A percentile compares a stretch with the other conserved stretches of the same genome.
These are phyloP conservation scores for Casuarius casuarius DNA, from an alignment of 2,113 vertebrate genomes.

Conservation along the genomic window DNA sequence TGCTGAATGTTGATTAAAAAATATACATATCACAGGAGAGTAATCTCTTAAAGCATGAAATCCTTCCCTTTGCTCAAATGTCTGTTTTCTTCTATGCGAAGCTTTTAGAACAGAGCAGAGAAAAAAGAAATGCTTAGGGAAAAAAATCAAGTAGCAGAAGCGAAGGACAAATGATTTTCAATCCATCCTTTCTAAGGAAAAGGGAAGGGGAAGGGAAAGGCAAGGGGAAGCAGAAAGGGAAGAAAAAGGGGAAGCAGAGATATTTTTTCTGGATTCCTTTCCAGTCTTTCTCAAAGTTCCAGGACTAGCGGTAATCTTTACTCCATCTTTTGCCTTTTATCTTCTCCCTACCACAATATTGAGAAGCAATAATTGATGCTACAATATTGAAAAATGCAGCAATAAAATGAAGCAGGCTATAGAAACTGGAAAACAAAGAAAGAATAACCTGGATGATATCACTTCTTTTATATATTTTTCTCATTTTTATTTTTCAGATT, in stretches of 20 bases:
- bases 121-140: neutral
- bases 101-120: neutral
- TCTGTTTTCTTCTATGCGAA: neutral
- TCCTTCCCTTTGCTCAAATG: neutral
- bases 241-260: too few species aligned
- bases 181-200: neutral
- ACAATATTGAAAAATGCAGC: neutral
- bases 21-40: neutral
- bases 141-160: neutral
- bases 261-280: neutral
- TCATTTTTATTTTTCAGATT: neutral
- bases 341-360: neutral
- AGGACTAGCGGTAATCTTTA: neutral
- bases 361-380: neutral
- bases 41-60: neutral
- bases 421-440: neutral
- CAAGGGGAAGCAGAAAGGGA: too few species aligned
- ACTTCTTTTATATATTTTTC: neutral
- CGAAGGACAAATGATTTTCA: neutral
- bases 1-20: neutral
- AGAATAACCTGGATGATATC: neutral
- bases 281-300: neutral
- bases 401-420: neutral
- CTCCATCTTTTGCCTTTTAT: neutral
- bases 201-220: neutral